Evolutionary conservation across 92 coral and sea anemone genomes (phyloP).

Genomic region (Porites divaricata): DNA sequence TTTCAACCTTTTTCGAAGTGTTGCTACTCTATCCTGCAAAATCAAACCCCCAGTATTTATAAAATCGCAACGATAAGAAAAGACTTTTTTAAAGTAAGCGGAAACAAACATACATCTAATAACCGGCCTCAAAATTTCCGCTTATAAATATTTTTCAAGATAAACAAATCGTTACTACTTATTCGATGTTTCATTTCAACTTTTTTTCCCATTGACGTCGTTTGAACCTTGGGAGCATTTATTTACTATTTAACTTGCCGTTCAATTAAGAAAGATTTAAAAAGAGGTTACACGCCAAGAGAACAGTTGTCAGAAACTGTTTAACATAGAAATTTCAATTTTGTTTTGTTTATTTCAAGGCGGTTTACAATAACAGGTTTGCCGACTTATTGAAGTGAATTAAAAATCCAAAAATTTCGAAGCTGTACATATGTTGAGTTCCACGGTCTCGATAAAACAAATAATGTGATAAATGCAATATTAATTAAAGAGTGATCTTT

Average conservation of each 20-base stretch:
- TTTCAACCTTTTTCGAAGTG: no score
- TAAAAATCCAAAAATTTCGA: neutral
- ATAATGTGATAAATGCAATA: neutral
- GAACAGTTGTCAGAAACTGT: neutral
- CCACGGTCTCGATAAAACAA: constrained; percentile 8
- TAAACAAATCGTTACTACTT: neutral
- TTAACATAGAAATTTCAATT: neutral
- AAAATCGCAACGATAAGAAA: neutral
- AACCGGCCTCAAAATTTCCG: constrained; percentile 7
- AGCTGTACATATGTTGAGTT: neutral
- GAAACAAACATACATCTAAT: constrained; percentile 10
- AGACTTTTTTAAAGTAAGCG: neutral
- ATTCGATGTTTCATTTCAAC: neutral
- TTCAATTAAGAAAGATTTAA: constrained; percentile 11
- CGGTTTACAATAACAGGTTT: constrained; percentile 16
- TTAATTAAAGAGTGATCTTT: neutral
- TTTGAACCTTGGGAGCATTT: no score
- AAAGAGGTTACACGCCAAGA: neutral
- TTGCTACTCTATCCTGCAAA: neutral
- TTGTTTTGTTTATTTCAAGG: neutral
- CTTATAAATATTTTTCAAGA: neutral
- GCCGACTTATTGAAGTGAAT: neutral
- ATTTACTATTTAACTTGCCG: constrained; percentile 4
- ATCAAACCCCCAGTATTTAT: neutral
- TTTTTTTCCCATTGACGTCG: neutral